phyloP scores from a whole-genome alignment of 2,888 invertebrate genomes.

The Malthinus flaveolus region DNA sequence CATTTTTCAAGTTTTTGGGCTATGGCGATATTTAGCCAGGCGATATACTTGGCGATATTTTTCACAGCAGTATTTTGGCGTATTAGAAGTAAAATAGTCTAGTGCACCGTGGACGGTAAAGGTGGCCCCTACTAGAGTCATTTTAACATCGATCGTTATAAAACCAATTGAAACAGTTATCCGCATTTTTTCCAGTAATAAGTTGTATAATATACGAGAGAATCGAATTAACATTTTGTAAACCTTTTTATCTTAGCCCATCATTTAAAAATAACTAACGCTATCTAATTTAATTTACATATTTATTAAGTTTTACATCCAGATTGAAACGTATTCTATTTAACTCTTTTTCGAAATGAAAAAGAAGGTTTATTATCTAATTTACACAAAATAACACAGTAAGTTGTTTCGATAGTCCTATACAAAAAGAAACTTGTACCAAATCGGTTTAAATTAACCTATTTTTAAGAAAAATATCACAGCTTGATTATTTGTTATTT shows the following conservation, averaged over 20 bases:
- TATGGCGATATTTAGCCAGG: too few species aligned
- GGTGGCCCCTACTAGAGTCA: too few species aligned
- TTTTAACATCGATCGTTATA: too few species aligned
- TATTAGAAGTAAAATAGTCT: too few species aligned
- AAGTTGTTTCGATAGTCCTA: not conserved
- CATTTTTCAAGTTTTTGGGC: too few species aligned
- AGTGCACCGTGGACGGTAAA: too few species aligned
- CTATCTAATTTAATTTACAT: constrained; percentile 8
- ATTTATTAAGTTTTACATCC: constrained; percentile 5
- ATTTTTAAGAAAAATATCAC: constrained; percentile 4
- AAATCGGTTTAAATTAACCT: too few species aligned
- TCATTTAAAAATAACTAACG: constrained; percentile 2
- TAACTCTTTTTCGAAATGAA: not conserved
- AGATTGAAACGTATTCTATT: constrained; percentile 6
- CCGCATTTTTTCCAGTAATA: not conserved
- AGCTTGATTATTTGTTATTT: not conserved
- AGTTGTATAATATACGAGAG: not conserved
- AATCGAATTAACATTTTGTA: constrained; percentile 1
- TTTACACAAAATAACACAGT: constrained; percentile 1
- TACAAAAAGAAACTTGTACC: not conserved
- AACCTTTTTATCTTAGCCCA: constrained; percentile 4
- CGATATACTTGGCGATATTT: too few species aligned
- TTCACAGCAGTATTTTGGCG: too few species aligned
- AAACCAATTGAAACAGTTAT: not conserved
- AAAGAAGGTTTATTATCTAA: constrained; percentile 4